Conservation (phyloP, 2,113 vertebrate species). For the Haplochromis vanheusdeni region DNA sequence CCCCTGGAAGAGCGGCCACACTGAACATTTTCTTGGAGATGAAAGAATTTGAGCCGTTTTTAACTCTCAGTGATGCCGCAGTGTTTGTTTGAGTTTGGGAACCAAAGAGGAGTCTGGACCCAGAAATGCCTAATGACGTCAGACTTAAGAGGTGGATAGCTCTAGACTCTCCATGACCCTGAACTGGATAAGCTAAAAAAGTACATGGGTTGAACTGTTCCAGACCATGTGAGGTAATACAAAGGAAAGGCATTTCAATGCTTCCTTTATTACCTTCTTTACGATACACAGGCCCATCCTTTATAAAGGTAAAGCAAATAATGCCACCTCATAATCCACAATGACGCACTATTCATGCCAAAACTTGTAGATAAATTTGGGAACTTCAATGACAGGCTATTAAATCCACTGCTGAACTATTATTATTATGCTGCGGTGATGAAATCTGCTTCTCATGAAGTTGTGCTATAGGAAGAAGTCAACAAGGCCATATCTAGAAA, state of each 20-base stretch:
- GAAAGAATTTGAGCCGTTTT: background rate
- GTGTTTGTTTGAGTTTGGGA: background rate
- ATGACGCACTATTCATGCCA: background rate
- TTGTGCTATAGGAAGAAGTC: background rate
- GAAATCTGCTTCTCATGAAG: background rate
- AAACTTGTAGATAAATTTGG: background rate
- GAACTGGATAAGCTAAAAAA: background rate
- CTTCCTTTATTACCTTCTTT: background rate
- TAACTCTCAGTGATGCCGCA: background rate
- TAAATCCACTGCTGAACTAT: background rate
- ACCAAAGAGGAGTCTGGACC: background rate
- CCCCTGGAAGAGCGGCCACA: background rate
- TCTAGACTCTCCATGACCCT: background rate
- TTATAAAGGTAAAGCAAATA: background rate
- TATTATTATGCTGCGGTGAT: rapidly evolving
- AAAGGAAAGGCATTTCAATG: background rate
- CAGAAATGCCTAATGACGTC: background rate
- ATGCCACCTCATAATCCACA: background rate
- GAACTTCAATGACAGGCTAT: background rate
- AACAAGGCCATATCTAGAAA: background rate
- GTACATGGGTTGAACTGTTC: background rate
- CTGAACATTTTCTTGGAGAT: background rate
- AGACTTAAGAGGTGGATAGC: background rate
- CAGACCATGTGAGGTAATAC: background rate
- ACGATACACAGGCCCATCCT: background rate